phyloP scores from a whole-genome alignment of 2,888 invertebrate genomes.

The Periphyllus acericola region DNA sequence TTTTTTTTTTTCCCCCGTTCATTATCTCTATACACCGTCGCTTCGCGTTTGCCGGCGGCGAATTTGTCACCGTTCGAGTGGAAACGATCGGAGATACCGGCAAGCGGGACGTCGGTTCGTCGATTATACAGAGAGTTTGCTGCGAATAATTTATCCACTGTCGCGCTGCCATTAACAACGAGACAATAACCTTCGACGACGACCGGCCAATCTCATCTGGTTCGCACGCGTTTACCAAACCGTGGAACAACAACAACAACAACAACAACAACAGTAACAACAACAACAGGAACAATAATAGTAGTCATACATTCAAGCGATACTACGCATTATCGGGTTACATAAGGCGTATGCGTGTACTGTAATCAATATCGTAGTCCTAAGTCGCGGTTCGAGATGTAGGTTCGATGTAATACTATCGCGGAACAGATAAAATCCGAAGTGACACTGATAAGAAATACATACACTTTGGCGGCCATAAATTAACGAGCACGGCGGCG shows the following conservation, averaged over 20 bases:
- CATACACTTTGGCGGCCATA: too few species aligned
- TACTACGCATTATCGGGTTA: too few species aligned
- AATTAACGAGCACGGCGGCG: too few species aligned
- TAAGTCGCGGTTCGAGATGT: background rate
- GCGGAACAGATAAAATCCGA: too few species aligned
- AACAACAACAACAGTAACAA: background rate
- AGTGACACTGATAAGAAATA: too few species aligned
- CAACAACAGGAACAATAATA: background rate
- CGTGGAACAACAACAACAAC: background rate
- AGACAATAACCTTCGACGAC: background rate
- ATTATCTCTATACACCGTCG: background rate
- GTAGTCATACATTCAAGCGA: background rate
- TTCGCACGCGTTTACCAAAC: background rate
- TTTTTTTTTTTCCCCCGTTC: background rate
- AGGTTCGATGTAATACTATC: background rate
- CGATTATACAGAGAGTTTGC: background rate
- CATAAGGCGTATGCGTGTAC: too few species aligned
- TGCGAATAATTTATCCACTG: background rate
- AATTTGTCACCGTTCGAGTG: slow-evolving; percentile 51
- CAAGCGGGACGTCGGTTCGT: background rate
- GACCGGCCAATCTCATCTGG: background rate
- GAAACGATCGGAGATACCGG: slow-evolving; percentile 6
- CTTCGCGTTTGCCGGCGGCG: background rate
- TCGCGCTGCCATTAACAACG: background rate
- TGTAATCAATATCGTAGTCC: background rate